Base-by-base conservation (phyloP, 2,797 vertebrate species). In the Arrhamphus sclerolepis region DNA sequence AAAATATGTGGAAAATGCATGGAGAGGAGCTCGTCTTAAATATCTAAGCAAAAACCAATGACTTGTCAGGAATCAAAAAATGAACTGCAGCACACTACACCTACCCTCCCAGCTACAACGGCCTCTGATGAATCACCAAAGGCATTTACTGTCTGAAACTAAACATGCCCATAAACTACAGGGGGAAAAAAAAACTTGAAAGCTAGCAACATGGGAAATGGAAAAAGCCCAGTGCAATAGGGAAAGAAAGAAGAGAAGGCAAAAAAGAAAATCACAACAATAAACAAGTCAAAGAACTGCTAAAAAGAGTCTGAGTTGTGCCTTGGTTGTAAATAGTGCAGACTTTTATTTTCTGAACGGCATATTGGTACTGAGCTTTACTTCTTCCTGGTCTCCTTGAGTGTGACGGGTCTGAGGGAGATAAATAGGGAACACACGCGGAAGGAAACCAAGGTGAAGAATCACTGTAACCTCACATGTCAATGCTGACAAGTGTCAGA, bases 331-430 rank as follows among this genome's bases (percentile, higher is more conserved):
- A 81, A 85, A 84, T 47, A 68, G 55, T 1, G 0, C 13, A 40
- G 29, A 48, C 38, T 76, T 84, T 64, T 78, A 77, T 81, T 86
- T 78, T 77, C 71, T 47, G 55, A 70, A 73, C 6, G 43, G 13
- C 31, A 43, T n/a, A 47, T 56, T 43, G 61, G 34, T 56, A 1
- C 63, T 56, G 17, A 44, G 72, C 70, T 73, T 57, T 49, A 66
- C 59, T 77, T 72, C 56, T 75, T 75, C 60, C 53, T 44, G 38
- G 61, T 81, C 78, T 89, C 85, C 86, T 89, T 81, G 76, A 85
- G 51, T 26, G 19, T 76, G 88, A 83, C 85, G 80, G 61, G 55
- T 65, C 46, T 75, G 75, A 83, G 24, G 56, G 68, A 81, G 75
- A 88, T 81, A 56, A 87, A 85, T 82, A 39, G 51, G 51, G 10